phyloP scores from a whole-genome alignment of 2,797 vertebrate species.

The Ptychadena robeensis region DNA sequence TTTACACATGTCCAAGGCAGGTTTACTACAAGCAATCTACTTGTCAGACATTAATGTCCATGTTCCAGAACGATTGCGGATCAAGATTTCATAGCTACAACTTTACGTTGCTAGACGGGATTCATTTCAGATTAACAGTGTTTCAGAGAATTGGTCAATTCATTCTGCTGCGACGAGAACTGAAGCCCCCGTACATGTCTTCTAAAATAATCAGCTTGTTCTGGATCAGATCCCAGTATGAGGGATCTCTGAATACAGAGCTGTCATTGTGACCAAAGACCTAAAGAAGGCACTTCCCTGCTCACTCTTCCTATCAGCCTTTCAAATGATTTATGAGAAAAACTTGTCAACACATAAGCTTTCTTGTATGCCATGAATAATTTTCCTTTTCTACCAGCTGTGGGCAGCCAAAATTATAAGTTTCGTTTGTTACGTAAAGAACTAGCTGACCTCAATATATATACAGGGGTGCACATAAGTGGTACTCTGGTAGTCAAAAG shows the following conservation, averaged over 20 bases:
- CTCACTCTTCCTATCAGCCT: slow-evolving; percentile 65
- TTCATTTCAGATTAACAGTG: no score
- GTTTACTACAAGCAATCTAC: no score
- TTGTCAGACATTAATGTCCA: no score
- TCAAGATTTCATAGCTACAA: no score
- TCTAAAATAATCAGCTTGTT: slow-evolving; percentile 77
- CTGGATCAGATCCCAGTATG: slow-evolving; percentile 77
- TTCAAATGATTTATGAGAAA: slow-evolving; percentile 77
- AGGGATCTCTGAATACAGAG: slow-evolving; percentile 79
- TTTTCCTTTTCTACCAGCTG: slow-evolving; percentile 78
- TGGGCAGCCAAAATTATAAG: slow-evolving; percentile 77
- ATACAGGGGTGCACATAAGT: no score
- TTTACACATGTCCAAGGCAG: no score
- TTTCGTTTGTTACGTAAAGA: slow-evolving; percentile 20
- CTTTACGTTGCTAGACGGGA: no score
- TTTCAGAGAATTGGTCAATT: no score
- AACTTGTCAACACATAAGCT: slow-evolving; percentile 81
- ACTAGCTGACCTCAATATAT: no score
- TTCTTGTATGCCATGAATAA: slow-evolving; percentile 80
- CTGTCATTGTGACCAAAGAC: slow-evolving; percentile 76
- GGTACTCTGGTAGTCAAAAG: no score
- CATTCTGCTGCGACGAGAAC: not conserved
- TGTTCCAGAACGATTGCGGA: no score
- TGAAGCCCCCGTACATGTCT: slow-evolving; percentile 72
- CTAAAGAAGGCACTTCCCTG: slow-evolving; percentile 73